Evolutionary conservation across 2,113 vertebrate species (phyloP).

Genomic region (Cyanoramphus novaezelandiae): DNA sequence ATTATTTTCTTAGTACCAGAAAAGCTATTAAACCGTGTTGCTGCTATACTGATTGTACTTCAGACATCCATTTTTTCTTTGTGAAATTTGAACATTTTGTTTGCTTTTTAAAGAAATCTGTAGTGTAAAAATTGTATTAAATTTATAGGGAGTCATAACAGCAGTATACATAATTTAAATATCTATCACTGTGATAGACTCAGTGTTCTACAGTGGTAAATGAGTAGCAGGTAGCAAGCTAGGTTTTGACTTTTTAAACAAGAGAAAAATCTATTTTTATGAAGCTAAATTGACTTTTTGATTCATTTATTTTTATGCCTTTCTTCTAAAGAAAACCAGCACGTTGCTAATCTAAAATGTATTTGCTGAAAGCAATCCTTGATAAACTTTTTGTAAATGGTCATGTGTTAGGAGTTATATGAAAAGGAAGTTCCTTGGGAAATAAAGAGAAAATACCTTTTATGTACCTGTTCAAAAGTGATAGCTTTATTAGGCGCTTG

Average conservation of each 20-base stretch:
- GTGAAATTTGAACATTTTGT: background rate
- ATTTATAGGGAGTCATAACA: background rate
- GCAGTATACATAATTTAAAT: background rate
- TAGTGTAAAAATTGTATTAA: background rate
- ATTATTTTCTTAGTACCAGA: background rate
- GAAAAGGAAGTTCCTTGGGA: slow-evolving; percentile 54
- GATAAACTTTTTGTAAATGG: slow-evolving; percentile 29
- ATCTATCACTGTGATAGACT: background rate
- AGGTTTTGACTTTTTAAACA: background rate
- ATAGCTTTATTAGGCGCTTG: slow-evolving; percentile 17
- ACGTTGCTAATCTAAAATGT: background rate
- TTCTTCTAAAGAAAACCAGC: background rate
- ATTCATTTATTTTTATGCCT: background rate
- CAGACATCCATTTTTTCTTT: background rate
- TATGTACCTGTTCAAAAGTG: slow-evolving; percentile 17
- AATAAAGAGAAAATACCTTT: slow-evolving; percentile 42
- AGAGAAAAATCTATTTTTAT: background rate
- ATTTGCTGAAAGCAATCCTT: background rate
- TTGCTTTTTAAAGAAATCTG: background rate
- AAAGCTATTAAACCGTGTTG: background rate
- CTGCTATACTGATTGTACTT: background rate
- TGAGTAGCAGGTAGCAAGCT: background rate
- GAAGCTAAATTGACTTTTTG: background rate
- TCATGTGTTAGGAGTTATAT: background rate
- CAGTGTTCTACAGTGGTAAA: background rate